phyloP scores from a whole-genome alignment of 2,888 invertebrate genomes.

The Automeris io region DNA sequence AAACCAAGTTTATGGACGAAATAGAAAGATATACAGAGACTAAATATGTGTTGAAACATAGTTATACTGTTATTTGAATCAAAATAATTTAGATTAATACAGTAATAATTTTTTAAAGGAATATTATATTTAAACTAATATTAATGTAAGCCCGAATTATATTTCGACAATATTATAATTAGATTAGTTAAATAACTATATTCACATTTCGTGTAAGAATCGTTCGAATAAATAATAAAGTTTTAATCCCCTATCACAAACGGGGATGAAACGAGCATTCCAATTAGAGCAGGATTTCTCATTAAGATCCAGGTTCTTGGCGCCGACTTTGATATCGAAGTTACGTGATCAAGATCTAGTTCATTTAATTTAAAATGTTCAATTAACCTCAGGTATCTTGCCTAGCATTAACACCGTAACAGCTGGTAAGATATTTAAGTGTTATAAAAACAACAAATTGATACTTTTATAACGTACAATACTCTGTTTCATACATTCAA shows the following conservation, averaged over 20 bases:
- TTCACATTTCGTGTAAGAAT: slow-evolving; percentile 22
- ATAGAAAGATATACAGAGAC: no score
- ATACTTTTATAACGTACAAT: no score
- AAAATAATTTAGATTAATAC: no score
- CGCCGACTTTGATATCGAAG: slow-evolving; percentile 57
- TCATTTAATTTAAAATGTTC: slow-evolving; percentile 36
- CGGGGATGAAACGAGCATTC: slow-evolving; percentile 57
- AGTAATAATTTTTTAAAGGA: no score
- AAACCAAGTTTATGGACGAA: no score
- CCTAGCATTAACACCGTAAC: not conserved
- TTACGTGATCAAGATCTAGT: slow-evolving; percentile 64
- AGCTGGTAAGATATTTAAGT: not conserved
- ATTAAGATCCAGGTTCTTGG: slow-evolving; percentile 66
- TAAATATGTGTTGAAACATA: no score
- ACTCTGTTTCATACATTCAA: no score
- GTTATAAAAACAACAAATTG: no score
- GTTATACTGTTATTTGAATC: no score
- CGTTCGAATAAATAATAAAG: slow-evolving; percentile 41
- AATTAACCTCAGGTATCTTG: slow-evolving; percentile 16
- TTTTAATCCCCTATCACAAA: slow-evolving; percentile 46
- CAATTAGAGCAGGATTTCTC: slow-evolving; percentile 67
- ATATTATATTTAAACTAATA: no score
- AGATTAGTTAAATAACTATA: not conserved
- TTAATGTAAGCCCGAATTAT: no score
- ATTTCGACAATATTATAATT: no score